Evolutionary conservation across 2,888 invertebrate species (phyloP).

Genomic region (Epicampocera succincta): DNA sequence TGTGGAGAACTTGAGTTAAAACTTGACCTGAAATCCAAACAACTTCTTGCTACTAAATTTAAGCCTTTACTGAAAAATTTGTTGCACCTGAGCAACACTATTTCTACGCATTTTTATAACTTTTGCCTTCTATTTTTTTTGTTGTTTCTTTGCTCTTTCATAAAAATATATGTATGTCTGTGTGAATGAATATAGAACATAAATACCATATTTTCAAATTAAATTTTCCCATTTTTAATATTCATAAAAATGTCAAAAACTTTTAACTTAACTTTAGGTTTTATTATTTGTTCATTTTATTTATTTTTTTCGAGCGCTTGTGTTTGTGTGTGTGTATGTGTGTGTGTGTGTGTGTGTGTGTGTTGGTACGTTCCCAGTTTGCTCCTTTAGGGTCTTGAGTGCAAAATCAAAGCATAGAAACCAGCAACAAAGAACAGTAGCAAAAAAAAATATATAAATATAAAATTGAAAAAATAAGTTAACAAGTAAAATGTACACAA

Average conservation of each 20-base stretch:
- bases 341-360: too few species aligned
- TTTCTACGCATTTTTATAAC: background rate
- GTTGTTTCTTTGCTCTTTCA: too few species aligned
- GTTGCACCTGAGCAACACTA: background rate
- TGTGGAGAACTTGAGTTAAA: too few species aligned
- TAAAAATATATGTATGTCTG: too few species aligned
- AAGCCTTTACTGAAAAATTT: background rate
- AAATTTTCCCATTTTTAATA: constrained; percentile 30
- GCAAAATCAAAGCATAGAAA: constrained; percentile 44
- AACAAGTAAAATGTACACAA: constrained; percentile 46
- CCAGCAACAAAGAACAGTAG: background rate
- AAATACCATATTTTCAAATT: constrained; percentile 28
- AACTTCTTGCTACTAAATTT: background rate
- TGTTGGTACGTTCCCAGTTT: background rate
- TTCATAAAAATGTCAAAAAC: constrained; percentile 55
- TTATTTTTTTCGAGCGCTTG: background rate
- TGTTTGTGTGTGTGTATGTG: too few species aligned
- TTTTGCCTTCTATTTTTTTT: background rate
- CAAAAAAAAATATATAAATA: background rate
- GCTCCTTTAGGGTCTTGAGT: constrained; percentile 48
- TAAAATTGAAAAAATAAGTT: constrained; percentile 29
- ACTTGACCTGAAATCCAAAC: too few species aligned
- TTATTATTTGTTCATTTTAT: constrained; percentile 21
- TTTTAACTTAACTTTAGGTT: constrained; percentile 53
- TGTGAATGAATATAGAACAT: background rate